Percentiles rank a stretch among this genome's conserved stretches.
These are phyloP conservation scores for Argentina silus DNA, from an alignment of 2,797 vertebrate genomes.

Conservation along the genomic window DNA sequence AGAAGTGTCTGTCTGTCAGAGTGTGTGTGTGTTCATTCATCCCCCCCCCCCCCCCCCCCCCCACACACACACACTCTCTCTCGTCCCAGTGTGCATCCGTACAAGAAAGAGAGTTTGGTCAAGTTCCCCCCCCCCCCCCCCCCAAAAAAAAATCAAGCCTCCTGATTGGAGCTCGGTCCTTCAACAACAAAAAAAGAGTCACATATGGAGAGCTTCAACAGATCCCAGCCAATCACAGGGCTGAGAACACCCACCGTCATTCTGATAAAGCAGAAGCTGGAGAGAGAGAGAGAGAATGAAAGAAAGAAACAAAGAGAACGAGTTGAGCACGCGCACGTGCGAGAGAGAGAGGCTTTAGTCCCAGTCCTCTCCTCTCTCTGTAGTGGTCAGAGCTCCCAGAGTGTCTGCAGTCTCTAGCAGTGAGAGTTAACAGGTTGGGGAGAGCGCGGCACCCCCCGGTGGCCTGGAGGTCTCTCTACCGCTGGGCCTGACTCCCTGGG, in stretches of 20 bases:
- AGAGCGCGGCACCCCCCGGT: slow-evolving; percentile 41
- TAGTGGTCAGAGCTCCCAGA: slow-evolving; percentile 41
- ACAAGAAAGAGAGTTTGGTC: slow-evolving; percentile 60
- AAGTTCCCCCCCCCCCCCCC: slow-evolving; percentile 32
- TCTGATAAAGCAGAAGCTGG: slow-evolving; percentile 45
- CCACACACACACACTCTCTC: slow-evolving; percentile 14
- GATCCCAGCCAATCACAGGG: slow-evolving; percentile 44
- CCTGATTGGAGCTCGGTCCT: slow-evolving; percentile 47
- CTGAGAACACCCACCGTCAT: slow-evolving; percentile 53
- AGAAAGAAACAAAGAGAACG: slow-evolving; percentile 10
- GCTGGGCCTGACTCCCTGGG: slow-evolving; percentile 88
- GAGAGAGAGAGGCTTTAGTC: slow-evolving; percentile 3
- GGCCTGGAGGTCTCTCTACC: slow-evolving; percentile 72
- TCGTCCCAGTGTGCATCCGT: slow-evolving; percentile 28
- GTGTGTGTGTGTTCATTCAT: slow-evolving; percentile 34
- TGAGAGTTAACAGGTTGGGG: slow-evolving; percentile 38
- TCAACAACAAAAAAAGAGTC: slow-evolving; percentile 19
- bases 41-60: background rate
- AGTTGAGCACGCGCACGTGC: background rate
- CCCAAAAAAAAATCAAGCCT: slow-evolving; percentile 46
- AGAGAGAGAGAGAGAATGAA: slow-evolving; percentile 34
- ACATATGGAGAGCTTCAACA: slow-evolving; percentile 26
- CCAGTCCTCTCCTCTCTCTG: slow-evolving; percentile 35
- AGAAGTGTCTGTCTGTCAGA: slow-evolving; percentile 23
- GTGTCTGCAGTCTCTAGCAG: slow-evolving; percentile 50